Base-by-base conservation (phyloP, 1,140 invertebrate species). In the Centruroides sculpturatus region DNA sequence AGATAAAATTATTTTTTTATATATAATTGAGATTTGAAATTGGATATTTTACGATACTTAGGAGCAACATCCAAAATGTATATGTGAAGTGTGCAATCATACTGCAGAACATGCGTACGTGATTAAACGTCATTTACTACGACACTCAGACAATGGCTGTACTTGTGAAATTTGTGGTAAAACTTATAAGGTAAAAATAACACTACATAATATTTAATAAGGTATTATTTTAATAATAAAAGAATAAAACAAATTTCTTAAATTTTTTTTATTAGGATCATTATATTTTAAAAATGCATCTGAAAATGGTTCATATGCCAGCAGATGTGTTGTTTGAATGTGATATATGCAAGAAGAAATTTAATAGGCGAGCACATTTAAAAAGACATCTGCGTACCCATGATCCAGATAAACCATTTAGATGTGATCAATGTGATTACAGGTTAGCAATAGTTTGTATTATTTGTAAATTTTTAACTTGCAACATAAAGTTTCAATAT, bases 281-380 rank as follows among this genome's bases (percentile, higher is more conserved):
- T 64, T 76, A 76, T 68, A 73, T 76, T 35, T 62, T 76, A 56
- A 75, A 75, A 66, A 75, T 75, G 73, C 75, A 76, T 64, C 64
- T 75, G 8, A 76, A 74, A 67, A 75, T 76, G 74, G 74, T 76
- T 10, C 75, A 76, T 63, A 70, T 73, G 69, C 73, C 74, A 47
- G 72, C 74, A 11, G 74, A 75, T 59, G 69, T 74, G 3, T 56
- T 75, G 55, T 76, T 71, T 68, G 71, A 74, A 53, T 76, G 75
- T 62, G 70, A 65, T 7, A 64, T 72, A 3, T 76, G 75, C 65
- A 58, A 57, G 4, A 76, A 76, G 62, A 73, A 72, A 61, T 76
- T 76, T 61, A 73, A 71, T 3, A 63, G 74, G 35, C 76, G 75
- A 65, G 75, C 75, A 53, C 74, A 76, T 66, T 64, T 76, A 6